A percentile compares a stretch with the other conserved stretches of the same genome.
These are phyloP conservation scores for Dimorphilus gyrociliatus DNA, from an alignment of 2,888 invertebrate species.

Conservation along the genomic window DNA sequence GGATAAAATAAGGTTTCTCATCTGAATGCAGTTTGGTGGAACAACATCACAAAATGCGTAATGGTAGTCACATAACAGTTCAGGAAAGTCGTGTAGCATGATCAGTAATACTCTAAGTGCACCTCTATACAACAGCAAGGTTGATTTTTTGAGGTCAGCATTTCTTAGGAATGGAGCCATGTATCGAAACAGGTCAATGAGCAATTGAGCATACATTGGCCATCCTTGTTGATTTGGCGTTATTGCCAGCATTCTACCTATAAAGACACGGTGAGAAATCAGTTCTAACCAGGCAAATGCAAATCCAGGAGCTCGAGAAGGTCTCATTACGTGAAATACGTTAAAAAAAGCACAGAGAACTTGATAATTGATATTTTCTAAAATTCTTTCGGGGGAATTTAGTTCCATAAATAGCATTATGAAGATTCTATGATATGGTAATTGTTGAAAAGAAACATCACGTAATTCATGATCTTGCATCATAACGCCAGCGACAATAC, in stretches of 20 bases:
- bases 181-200: constrained; percentile 89
- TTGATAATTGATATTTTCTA: constrained; percentile 76
- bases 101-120: constrained; percentile 83
- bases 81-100: constrained; percentile 92
- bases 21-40: constrained; percentile 93
- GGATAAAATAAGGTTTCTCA: constrained; percentile 91
- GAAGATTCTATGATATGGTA: constrained; percentile 91
- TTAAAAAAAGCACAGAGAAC: constrained; percentile 85
- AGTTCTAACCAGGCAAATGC: constrained; percentile 96
- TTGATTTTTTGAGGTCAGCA: constrained; percentile 83
- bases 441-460: constrained; percentile 75
- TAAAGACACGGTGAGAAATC: constrained; percentile 85
- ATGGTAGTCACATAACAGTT: constrained; percentile 96
- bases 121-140: constrained; percentile 74
- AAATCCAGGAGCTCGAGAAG: constrained; percentile 83
- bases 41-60: constrained; percentile 98
- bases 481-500: constrained; percentile 84
- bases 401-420: constrained; percentile 91
- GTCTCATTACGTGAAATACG: constrained; percentile 77
- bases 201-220: constrained; percentile 88
- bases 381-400: constrained; percentile 62
- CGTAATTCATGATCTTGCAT: constrained; percentile 88
- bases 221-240: constrained; percentile 64
- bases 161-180: constrained; percentile 90
- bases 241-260: constrained; percentile 69